A percentile compares a stretch with the other conserved stretches of the same genome.
Conservation (phyloP, 2,113 vertebrate species). For the Benitochromis conjunctus region DNA sequence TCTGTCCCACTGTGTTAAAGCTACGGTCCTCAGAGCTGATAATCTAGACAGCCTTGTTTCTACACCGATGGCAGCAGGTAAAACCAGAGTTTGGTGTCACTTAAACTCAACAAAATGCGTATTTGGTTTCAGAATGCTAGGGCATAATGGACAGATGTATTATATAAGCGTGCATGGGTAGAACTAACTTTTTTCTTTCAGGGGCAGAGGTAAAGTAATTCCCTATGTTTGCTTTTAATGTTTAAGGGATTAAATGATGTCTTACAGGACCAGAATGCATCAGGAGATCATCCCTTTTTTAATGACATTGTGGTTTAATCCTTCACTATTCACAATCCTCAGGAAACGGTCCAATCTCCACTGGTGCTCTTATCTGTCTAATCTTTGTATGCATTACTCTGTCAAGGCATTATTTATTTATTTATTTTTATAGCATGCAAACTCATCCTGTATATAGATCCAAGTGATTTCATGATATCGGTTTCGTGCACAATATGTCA, state of each 20-base stretch:
- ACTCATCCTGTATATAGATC: not conserved
- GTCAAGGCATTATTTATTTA: not conserved
- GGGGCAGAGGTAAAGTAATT: slow-evolving; percentile 55
- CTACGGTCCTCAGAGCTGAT: slow-evolving; percentile 67
- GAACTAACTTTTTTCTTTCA: slow-evolving; percentile 18
- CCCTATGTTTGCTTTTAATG: slow-evolving; percentile 73
- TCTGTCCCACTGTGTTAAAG: slow-evolving; percentile 64
- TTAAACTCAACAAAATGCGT: not conserved
- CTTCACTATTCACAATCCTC: slow-evolving; percentile 63
- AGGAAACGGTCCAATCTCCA: slow-evolving; percentile 54
- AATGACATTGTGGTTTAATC: slow-evolving; percentile 75
- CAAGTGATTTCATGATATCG: slow-evolving; percentile 21
- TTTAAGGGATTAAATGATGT: slow-evolving; percentile 69
- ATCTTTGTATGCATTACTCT: slow-evolving; percentile 51
- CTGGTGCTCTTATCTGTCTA: slow-evolving; percentile 41
- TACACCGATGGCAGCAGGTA: slow-evolving; percentile 53
- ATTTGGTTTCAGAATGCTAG: not conserved
- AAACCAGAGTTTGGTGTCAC: not conserved
- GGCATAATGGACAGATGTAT: not conserved
- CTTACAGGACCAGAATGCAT: slow-evolving; percentile 52
- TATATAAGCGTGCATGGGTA: not conserved
- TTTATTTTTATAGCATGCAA: not conserved
- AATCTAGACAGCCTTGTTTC: slow-evolving; percentile 41
- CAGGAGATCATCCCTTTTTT: slow-evolving; percentile 65
- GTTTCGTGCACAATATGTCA: slow-evolving; percentile 9